Percentiles rank a stretch among this genome's conserved stretches.
These are phyloP conservation scores for Melanargia galathea DNA, from an alignment of 2,888 invertebrate species.

Conservation along the genomic window DNA sequence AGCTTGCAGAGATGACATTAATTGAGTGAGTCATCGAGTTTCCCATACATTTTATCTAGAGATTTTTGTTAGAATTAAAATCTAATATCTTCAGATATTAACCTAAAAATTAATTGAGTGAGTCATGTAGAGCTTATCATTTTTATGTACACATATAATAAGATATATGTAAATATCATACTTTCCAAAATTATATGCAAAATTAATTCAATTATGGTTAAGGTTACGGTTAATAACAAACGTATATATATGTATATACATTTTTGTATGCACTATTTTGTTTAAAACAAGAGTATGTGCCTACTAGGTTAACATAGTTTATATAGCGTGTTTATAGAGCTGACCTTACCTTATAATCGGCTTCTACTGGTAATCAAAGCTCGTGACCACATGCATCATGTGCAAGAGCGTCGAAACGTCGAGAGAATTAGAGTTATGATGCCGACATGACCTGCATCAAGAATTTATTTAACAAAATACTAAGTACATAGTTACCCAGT, in stretches of 20 bases:
- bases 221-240: too few relatives aligned
- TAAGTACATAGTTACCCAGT: not conserved
- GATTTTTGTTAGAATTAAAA: not conserved
- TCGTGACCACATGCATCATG: constrained; percentile 39
- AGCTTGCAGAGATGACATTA: constrained; percentile 21
- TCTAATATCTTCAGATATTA: not conserved
- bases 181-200: not conserved
- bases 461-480: constrained; percentile 16
- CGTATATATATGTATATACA: too few relatives aligned
- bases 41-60: constrained; percentile 1
- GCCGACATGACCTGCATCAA: constrained; percentile 31
- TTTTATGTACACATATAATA: not conserved
- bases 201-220: not conserved
- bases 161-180: not conserved
- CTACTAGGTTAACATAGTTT: not conserved
- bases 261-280: not conserved
- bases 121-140: not conserved
- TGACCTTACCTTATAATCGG: constrained; percentile 35
- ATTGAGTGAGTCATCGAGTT: constrained; percentile 11
- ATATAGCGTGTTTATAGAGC: not conserved
- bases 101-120: constrained; percentile 4
- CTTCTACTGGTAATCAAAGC: constrained; percentile 30
- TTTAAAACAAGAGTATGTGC: not conserved
- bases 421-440: constrained; percentile 35
- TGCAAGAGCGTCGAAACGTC: constrained; percentile 37